Base-by-base conservation (phyloP, 1,140 invertebrate genomes). In the Drosophila truncata region DNA sequence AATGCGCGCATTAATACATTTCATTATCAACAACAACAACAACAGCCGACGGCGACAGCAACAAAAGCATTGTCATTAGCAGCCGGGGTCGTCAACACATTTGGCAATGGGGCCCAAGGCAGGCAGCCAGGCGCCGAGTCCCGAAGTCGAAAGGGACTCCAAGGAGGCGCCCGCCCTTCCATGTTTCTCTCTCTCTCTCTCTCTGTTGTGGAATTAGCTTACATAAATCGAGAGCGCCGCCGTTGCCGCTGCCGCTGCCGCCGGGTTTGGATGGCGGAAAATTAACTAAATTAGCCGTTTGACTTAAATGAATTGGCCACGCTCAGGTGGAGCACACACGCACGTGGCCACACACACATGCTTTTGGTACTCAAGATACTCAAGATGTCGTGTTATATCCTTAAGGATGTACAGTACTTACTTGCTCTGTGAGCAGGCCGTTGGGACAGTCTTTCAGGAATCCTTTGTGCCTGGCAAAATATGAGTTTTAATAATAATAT, bases 391-490 rank as follows among this genome's bases (percentile, higher is more conserved):
- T 29, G 27, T 20, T 13, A n/a, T 49, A 20, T 55, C 52, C 11
- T 47, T 50, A 23, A 20, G 27, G 50, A 58, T 49, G 18, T 31
- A 31, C 16, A n/a, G 29, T 77, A 92, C 94, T 93, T 94, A 98
- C 97, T 95, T 98, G 97, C 94, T 98, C 97, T 72, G 97, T 98
- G 20, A 98, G 95, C 78, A 97, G 95, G 67, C 97, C 97, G 93
- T 98, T 97, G 29, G 97, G 97, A 94, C 97, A 98, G 93, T 98
- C 97, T 94, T 98, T 98, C 52, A 98, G 94, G 92, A 98, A 98
- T 92, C 97, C 97, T 95, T 98, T 98, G 94, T 98, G 97, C 97
- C 97, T 98, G 94, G 94, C 77, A 25, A n/a, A n/a, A n/a, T n/a
- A n/a, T n/a, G n/a, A n/a, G n/a, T n/a, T n/a, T n/a, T n/a, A n/a